Percentiles rank a stretch among this genome's conserved stretches.
phyloP scores from a whole-genome alignment of 2,888 invertebrate species.

The Dolichomitus sp. region DNA sequence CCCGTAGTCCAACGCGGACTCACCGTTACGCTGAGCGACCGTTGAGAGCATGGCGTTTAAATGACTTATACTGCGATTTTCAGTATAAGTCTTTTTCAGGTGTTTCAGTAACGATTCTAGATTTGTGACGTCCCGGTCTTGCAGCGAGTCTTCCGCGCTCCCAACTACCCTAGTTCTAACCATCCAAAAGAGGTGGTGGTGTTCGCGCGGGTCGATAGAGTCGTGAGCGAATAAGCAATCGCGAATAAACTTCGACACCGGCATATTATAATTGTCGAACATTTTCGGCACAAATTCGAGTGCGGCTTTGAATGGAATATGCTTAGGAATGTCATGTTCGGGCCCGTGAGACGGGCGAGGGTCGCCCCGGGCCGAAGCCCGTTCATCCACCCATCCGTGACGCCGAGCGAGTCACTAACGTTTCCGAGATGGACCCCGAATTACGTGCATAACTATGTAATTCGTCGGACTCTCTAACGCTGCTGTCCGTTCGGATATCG shows the following conservation, averaged over 20 bases:
- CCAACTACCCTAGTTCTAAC: constrained; percentile 4
- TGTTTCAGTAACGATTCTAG: neutral
- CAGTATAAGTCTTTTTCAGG: neutral
- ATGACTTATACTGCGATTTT: constrained; percentile 19
- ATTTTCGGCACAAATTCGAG: constrained; percentile 11
- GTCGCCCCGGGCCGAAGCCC: neutral
- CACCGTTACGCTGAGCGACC: neutral
- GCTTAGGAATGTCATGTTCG: neutral
- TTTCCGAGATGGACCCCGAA: neutral
- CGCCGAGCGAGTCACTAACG: neutral
- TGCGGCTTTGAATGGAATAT: constrained; percentile 12
- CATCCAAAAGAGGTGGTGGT: constrained; percentile 11
- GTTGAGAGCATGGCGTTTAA: constrained; percentile 4
- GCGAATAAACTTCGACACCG: neutral
- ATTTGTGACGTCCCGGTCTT: constrained; percentile 5
- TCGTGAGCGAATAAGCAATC: constrained; percentile 6
- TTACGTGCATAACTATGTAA: neutral
- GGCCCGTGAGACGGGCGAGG: neutral
- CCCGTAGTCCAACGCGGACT: neutral
- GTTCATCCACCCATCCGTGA: neutral
- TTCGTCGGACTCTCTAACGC: too few species aligned
- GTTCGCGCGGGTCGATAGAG: neutral
- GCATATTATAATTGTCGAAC: constrained; percentile 20
- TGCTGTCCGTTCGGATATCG: neutral
- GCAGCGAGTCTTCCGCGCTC: constrained; percentile 7